Evolutionary conservation across 2,113 vertebrate genomes (phyloP), one percentile per base, ranked within the genome.

Genomic region (Ursus arctos): DNA sequence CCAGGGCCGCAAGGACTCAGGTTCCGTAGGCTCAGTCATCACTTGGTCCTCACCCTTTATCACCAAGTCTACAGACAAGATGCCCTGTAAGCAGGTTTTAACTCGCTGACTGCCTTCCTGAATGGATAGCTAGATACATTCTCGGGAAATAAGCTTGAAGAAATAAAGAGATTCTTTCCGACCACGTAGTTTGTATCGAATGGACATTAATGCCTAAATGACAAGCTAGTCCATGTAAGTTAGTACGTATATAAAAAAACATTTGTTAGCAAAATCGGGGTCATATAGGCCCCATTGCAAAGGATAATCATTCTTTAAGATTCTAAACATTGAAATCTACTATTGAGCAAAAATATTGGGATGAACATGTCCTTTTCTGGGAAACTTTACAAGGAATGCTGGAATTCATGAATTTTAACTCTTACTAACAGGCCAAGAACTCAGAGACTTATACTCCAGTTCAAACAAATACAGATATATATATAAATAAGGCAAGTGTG

Each of bases 21-120:
- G 19, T 26, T 61, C 33, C 28, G 14, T 2, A 28, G 43, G 2
- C 4, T 18, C 10, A 24, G 10, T 15, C 2, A 1, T 6, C 40
- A 14, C 18, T 0, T 4, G 0, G 12, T 15, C 22, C 49, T 6
- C 26, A 13, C 7, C 53, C 4, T 3, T 51, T 6, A 4, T 19
- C 71, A 71, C 24, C 26, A 65, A 15, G 24, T 24, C n/a, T 53
- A 40, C 31, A 24, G 21, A 81, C 9, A 1, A 79, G 57, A 31
- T 24, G 26, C 22, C 33, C 24, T 3, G 22, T 40, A 19, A 57
- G 9, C 49, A 2, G 11, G 31, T 76, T 63, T 63, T 33, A 21
- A 53, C 15, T 43, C 21, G 0, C 18, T 19, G 7, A 61, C 28
- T 21, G n/a, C 6, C 47, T 11, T 71, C 4, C 59, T n/a, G 67